Evolutionary conservation across 1,140 invertebrate species (phyloP).

Genomic region (Centruroides vittatus): DNA sequence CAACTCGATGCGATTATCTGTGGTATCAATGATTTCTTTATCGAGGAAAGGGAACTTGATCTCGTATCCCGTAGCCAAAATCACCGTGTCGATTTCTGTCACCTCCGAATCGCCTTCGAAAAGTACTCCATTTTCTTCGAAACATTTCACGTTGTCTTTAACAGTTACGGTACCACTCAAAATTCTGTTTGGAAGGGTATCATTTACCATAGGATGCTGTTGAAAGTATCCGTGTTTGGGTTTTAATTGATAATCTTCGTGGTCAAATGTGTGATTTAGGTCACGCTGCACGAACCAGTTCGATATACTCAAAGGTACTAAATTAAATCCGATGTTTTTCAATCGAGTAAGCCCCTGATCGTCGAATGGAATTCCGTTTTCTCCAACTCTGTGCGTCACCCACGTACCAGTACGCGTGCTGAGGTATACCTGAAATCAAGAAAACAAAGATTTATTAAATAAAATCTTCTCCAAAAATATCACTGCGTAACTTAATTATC

Average conservation of each 20-base stretch:
- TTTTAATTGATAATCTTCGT: slow-evolving; percentile 21
- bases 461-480: too few species aligned
- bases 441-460: too few species aligned
- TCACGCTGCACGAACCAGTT: not conserved
- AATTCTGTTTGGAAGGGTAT: slow-evolving; percentile 21
- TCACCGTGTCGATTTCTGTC: slow-evolving; percentile 2
- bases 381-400: slow-evolving; percentile 31
- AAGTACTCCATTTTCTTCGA: slow-evolving; percentile 21
- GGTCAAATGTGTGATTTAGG: not conserved
- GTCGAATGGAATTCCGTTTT: slow-evolving; percentile 27
- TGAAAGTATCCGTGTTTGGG: slow-evolving; percentile 28
- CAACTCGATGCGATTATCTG: slow-evolving; percentile 6
- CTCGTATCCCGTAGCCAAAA: slow-evolving; percentile 20
- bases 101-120: slow-evolving; percentile 20
- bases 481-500: too few species aligned
- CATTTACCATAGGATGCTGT: slow-evolving; percentile 40
- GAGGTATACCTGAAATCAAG: slow-evolving; percentile 28
- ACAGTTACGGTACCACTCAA: slow-evolving; percentile 26
- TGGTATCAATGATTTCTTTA: slow-evolving; percentile 3
- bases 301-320: not conserved
- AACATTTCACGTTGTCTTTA: slow-evolving; percentile 21
- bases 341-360: slow-evolving; percentile 9
- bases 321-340: slow-evolving; percentile 8
- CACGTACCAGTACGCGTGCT: slow-evolving; percentile 35
- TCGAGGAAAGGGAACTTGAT: slow-evolving; percentile 15